A percentile compares a stretch with the other conserved stretches of the same genome.
phyloP scores from a whole-genome alignment of 2,888 invertebrate genomes.

The Eumacrocentrus americanus region DNA sequence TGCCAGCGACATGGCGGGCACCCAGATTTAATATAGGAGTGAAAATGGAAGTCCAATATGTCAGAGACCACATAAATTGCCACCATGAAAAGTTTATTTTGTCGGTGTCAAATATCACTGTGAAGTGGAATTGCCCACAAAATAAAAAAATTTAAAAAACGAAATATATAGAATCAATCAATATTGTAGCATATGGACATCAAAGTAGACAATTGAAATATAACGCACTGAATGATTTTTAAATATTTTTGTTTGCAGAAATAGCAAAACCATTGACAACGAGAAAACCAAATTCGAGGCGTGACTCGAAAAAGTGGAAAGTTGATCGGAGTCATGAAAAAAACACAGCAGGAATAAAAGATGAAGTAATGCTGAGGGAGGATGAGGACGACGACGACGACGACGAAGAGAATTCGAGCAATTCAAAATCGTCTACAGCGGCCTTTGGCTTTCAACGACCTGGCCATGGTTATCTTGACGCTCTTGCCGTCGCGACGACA shows the following conservation, averaged over 20 bases:
- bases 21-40: constrained; percentile 7
- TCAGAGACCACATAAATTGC: constrained; percentile 31
- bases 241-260: constrained; percentile 39
- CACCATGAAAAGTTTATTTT: constrained; percentile 1
- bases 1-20: constrained; percentile 25
- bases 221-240: not conserved
- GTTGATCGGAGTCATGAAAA: constrained; percentile 49
- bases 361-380: constrained; percentile 50
- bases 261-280: constrained; percentile 50
- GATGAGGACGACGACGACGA: constrained; percentile 43
- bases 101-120: too few relatives aligned
- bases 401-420: constrained; percentile 47
- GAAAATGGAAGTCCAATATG: constrained; percentile 37
- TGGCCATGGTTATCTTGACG: constrained; percentile 44
- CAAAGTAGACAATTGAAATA: too few relatives aligned
- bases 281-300: constrained; percentile 48
- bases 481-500: constrained; percentile 31
- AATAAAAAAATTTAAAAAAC: too few relatives aligned
- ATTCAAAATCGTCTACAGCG: constrained; percentile 51
- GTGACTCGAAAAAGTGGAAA: constrained; percentile 55
- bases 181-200: not conserved
- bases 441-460: constrained; percentile 46
- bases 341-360: constrained; percentile 52
- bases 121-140: too few relatives aligned
- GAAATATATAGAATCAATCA: too few relatives aligned